These are phyloP conservation scores for Andrena fulva DNA, from an alignment of 2,888 invertebrate genomes.

Conservation along the genomic window DNA sequence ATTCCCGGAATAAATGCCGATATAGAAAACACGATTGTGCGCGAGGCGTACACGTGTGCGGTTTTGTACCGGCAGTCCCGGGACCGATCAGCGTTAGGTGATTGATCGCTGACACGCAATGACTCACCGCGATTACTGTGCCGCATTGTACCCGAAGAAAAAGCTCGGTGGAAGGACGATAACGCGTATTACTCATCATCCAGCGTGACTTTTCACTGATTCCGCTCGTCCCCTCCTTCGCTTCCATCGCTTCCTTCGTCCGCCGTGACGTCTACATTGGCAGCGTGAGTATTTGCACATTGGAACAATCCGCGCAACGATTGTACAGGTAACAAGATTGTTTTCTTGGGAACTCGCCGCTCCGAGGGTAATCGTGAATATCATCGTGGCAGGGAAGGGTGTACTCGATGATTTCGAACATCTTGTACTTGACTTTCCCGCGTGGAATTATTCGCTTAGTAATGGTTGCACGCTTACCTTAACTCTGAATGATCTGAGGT, in stretches of 20 bases:
- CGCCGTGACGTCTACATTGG: constrained; percentile 36
- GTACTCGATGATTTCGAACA: not conserved
- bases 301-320: not conserved
- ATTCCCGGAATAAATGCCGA: constrained; percentile 60
- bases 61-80: constrained; percentile 64
- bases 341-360: not conserved
- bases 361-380: not conserved
- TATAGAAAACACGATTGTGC: constrained; percentile 56
- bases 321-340: constrained; percentile 19
- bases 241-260: constrained; percentile 16
- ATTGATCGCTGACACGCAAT: constrained; percentile 74
- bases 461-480: not conserved
- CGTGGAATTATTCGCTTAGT: not conserved
- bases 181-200: constrained; percentile 63
- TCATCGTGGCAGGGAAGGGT: not conserved
- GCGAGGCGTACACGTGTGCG: constrained; percentile 60
- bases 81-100: constrained; percentile 69
- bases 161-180: constrained; percentile 60
- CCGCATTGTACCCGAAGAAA: constrained; percentile 57
- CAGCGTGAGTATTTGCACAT: constrained; percentile 14
- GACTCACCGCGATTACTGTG: constrained; percentile 71
- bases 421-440: not conserved
- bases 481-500: too few species aligned
- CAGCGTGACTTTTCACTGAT: constrained; percentile 55
- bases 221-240: constrained; percentile 42